Conservation (phyloP, 64 coral and sea anemone genomes). For the Montipora sp. region DNA sequence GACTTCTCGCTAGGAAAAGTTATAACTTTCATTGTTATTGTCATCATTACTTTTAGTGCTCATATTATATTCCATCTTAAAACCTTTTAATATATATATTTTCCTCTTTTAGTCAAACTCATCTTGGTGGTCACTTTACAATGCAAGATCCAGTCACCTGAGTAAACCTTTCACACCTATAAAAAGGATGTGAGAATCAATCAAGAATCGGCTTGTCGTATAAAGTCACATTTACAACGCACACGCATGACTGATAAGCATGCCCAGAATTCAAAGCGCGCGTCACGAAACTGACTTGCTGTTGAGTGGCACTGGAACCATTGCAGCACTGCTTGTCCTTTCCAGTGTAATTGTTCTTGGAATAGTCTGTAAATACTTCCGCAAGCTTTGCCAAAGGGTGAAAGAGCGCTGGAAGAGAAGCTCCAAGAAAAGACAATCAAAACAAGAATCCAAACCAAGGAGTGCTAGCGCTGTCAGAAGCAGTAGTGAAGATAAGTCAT, state of each 20-base stretch:
- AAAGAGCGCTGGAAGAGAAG: slow-evolving; percentile 26
- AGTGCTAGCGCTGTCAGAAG: not conserved
- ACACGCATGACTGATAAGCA: not conserved
- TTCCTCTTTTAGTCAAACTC: too few species aligned
- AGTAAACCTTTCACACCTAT: not conserved
- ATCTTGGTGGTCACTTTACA: too few species aligned
- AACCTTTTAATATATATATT: too few species aligned
- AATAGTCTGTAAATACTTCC: slow-evolving; percentile 65
- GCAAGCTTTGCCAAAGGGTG: slow-evolving; percentile 52
- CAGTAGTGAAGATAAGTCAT: not conserved
- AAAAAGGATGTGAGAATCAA: not conserved
- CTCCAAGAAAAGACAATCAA: slow-evolving; percentile 24
- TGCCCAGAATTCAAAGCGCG: slow-evolving; percentile 26
- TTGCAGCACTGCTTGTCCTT: slow-evolving; percentile 38
- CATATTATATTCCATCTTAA: too few species aligned
- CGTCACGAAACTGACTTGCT: not conserved
- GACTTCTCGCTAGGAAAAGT: too few species aligned
- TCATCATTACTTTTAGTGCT: too few species aligned
- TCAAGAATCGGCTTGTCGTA: not conserved
- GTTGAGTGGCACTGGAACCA: slow-evolving; percentile 8
- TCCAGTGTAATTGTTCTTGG: slow-evolving; percentile 63
- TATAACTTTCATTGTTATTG: too few species aligned
- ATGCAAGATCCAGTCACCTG: not conserved
- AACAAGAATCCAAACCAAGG: not conserved
- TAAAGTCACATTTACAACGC: not conserved